Evolutionary conservation across 2,888 invertebrate species (phyloP).

Genomic region (Orthonychiurus folsomi): DNA sequence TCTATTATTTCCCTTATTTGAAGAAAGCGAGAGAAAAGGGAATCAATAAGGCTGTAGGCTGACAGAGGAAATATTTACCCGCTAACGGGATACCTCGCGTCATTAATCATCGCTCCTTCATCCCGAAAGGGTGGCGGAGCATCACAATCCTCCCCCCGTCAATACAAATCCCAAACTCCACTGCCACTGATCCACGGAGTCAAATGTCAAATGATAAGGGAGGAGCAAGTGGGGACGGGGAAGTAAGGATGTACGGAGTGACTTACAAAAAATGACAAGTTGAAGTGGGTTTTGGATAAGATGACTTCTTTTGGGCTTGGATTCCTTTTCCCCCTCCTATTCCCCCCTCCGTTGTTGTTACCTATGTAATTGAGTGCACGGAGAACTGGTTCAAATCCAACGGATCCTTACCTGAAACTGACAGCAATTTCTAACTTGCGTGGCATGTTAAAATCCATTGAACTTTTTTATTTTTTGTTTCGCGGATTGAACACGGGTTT

Average conservation of each 20-base stretch:
- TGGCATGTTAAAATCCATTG: too few species aligned
- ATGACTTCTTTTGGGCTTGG: too few species aligned
- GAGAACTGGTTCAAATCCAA: too few species aligned
- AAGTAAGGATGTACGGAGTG: not conserved
- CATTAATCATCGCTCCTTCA: conserved; percentile 9
- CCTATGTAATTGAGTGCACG: too few species aligned
- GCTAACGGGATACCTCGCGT: not conserved
- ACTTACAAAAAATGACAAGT: not conserved
- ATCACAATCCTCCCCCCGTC: not conserved
- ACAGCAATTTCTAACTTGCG: too few species aligned
- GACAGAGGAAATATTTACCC: not conserved
- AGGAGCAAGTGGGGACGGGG: too few species aligned
- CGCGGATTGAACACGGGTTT: too few species aligned
- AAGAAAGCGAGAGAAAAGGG: not conserved
- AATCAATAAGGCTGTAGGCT: not conserved
- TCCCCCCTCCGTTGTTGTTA: too few species aligned
- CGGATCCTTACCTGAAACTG: too few species aligned
- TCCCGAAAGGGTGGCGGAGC: not conserved
- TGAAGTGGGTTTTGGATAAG: too few species aligned
- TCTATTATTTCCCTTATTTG: not conserved
- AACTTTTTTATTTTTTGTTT: too few species aligned
- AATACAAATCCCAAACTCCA: not conserved
- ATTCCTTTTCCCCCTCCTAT: not conserved
- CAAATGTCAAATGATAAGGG: not conserved
- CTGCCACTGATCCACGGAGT: not conserved